Conservation (phyloP, 2,888 invertebrate species). For the Xestoiulus laeticollis region DNA sequence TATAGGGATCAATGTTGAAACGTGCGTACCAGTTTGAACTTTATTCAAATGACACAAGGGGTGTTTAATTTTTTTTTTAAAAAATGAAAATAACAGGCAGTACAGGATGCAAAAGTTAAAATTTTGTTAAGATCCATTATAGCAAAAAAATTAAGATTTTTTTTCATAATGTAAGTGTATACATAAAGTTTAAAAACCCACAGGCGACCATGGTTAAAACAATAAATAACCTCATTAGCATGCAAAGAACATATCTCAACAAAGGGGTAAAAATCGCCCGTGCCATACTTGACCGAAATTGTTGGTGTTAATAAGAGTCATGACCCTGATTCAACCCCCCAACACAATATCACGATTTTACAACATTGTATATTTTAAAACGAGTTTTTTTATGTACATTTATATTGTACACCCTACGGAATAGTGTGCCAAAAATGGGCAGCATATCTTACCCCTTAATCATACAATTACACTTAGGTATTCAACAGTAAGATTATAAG, state of each 20-base stretch:
- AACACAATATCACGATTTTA: neutral
- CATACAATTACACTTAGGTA: too few relatives aligned
- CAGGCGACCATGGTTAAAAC: neutral
- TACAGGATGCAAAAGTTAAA: neutral
- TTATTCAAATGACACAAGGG: constrained; percentile 13
- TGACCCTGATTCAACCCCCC: neutral
- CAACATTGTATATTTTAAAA: neutral
- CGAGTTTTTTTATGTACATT: too few relatives aligned
- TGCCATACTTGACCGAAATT: neutral
- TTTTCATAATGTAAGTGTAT: too few relatives aligned
- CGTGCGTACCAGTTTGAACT: neutral
- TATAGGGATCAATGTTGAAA: neutral
- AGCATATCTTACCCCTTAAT: too few relatives aligned
- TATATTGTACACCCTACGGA: too few relatives aligned
- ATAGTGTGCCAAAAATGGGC: too few relatives aligned
- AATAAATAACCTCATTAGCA: constrained; percentile 4
- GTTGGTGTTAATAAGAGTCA: neutral
- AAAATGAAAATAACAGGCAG: constrained; percentile 12
- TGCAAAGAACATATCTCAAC: neutral
- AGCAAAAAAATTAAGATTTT: neutral
- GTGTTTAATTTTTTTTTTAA: neutral
- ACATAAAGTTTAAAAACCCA: neutral
- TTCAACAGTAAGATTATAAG: too few relatives aligned
- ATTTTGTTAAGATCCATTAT: neutral
- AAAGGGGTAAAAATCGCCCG: constrained; percentile 15